Evolutionary conservation across 1,140 invertebrate species (phyloP), one percentile per base, ranked within the genome.

Genomic region (Belonocnema kinseyi): DNA sequence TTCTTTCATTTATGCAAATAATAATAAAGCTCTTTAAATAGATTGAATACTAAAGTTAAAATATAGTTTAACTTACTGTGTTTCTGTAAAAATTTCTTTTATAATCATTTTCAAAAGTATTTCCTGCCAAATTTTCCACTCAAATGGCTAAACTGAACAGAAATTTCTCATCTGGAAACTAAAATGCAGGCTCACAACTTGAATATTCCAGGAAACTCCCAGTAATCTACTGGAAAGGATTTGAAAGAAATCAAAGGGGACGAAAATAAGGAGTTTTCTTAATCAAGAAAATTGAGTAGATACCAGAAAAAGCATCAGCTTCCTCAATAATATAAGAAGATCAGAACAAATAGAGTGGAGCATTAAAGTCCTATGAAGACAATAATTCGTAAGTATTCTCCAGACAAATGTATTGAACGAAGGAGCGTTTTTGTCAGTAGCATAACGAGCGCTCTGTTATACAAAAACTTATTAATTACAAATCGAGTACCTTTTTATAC

Each of bases 221-320:
- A 66, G 33, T 16, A 46, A 66, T 66, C 61, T 14, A 66, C 61
- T 40, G 40, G 61, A 40, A 33, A 33, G 54, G 17, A 19, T 66
- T 66, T 46, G 40, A 66, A 66, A 33, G 33, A 46, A 66, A 66
- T 66, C 13, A 66, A 66, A 26, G 61, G 16, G 61, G 40, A 66
- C 40, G 61, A 66, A 66, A 66, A 66, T 33, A 66, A 66, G 61
- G 61, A 66, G 61, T 66, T 66, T 14, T 33, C 61, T 66, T n/a
- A 21, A 66, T 66, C 61, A 66, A 66, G 61, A 46, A 66, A 66
- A 66, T 66, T 66, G 61, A 66, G 61, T 66, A 46, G 61, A 66
- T 21, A 66, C 61, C 26, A 66, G 33, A 26, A 26, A 66, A 66
- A 66, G 33, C 61, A 66, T 66, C 61, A 66, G 61, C 61, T 66